Evolutionary conservation across 1,140 invertebrate species (phyloP).

Genomic region (Papilio helenus): DNA sequence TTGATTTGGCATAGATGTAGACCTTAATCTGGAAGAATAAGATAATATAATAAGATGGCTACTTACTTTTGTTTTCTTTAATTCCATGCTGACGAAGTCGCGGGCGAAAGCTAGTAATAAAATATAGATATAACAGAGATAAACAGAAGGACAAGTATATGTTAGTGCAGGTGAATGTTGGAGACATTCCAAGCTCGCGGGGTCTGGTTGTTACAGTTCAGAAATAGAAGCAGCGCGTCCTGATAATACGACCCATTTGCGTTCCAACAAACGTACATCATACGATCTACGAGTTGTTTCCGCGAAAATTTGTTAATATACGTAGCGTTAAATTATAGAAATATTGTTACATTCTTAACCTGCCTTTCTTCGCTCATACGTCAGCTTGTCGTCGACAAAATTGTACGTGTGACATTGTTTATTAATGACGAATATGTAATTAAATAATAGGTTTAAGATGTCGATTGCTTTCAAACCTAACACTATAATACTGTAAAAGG

Average conservation of each 20-base stretch:
- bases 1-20: too few species aligned
- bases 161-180: constrained; percentile 54
- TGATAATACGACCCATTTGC: constrained; percentile 70
- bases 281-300: constrained; percentile 34
- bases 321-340: neutral
- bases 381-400: neutral
- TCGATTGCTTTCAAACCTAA: too few species aligned
- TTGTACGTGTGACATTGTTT: neutral
- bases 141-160: constrained; percentile 40
- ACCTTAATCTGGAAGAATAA: too few species aligned
- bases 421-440: neutral
- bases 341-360: neutral
- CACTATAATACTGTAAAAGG: too few species aligned
- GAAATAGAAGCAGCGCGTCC: constrained; percentile 68
- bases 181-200: constrained; percentile 70
- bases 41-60: too few species aligned
- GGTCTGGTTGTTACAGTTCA: constrained; percentile 66
- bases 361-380: neutral
- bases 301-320: constrained; percentile 5
- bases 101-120: neutral
- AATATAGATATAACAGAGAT: constrained; percentile 23
- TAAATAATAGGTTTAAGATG: too few species aligned
- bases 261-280: constrained; percentile 58
- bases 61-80: too few species aligned
- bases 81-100: too few species aligned